phyloP scores from a whole-genome alignment of 2,113 vertebrate species.

The Aleadryas rufinucha region DNA sequence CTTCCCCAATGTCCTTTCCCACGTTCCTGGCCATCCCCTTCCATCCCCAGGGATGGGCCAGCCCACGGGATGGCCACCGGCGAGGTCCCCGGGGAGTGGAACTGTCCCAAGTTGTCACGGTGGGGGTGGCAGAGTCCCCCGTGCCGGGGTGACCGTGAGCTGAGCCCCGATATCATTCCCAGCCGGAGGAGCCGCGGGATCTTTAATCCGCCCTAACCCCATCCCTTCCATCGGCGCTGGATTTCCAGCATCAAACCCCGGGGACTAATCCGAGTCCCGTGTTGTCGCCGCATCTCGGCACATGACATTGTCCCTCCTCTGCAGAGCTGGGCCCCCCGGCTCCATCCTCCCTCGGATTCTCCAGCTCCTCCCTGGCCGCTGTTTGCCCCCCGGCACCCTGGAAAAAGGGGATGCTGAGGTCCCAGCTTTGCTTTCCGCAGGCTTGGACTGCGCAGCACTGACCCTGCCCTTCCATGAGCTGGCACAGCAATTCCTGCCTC shows the following conservation, averaged over 20 bases:
- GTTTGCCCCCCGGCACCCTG: fast-evolving
- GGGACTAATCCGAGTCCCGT: background rate
- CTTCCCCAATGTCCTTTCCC: background rate
- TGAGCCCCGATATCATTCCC: background rate
- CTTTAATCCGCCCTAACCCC: conserved; percentile 22
- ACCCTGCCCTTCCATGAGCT: background rate
- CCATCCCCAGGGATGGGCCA: background rate
- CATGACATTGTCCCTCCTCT: background rate
- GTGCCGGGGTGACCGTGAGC: background rate
- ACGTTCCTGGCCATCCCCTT: too few species aligned
- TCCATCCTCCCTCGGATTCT: background rate
- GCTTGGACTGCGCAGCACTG: background rate
- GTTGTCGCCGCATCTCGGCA: background rate
- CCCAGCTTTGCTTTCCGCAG: background rate
- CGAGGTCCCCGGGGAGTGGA: background rate
- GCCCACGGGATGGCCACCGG: background rate
- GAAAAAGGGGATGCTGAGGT: background rate
- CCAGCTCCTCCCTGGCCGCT: background rate
- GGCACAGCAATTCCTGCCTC: background rate
- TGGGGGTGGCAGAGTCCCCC: background rate
- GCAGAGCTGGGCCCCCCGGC: background rate
- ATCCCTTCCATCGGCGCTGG: background rate
- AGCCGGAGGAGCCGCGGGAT: background rate
- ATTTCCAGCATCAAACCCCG: background rate
- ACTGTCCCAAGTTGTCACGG: background rate